Conservation (phyloP, 2,888 invertebrate species). For the Sarcophaga rosellei region DNA sequence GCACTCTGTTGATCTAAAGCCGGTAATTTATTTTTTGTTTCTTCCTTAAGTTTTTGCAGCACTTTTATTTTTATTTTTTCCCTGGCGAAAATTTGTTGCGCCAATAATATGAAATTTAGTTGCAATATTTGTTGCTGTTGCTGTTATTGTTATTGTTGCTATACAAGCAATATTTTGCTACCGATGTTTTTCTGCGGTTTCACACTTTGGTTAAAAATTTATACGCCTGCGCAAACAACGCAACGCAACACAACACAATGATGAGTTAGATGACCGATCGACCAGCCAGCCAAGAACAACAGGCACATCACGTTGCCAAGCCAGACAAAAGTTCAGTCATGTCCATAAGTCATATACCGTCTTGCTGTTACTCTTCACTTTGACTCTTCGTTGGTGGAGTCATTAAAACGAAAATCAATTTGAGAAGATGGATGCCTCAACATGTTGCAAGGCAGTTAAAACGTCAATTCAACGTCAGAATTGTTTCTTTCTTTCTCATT, state of each 20-base stretch:
- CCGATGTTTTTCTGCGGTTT: conserved; percentile 81
- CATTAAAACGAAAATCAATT: conserved; percentile 62
- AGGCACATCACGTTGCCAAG: background rate
- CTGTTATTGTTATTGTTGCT: conserved; percentile 26
- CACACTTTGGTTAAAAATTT: conserved; percentile 80
- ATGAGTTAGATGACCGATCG: background rate
- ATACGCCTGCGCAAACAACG: conserved; percentile 67
- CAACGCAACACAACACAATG: conserved; percentile 35
- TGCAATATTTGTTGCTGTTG: conserved; percentile 33
- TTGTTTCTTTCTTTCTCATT: conserved; percentile 22
- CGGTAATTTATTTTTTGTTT: conserved; percentile 58
- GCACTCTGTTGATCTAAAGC: conserved; percentile 46
- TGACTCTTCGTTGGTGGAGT: background rate
- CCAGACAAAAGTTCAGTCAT: conserved; percentile 51
- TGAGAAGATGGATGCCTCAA: conserved; percentile 61
- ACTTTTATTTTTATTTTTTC: background rate
- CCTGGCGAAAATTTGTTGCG: conserved; percentile 55
- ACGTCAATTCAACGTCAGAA: conserved; percentile 41
- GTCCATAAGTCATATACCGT: conserved; percentile 57
- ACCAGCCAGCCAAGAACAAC: too few relatives aligned
- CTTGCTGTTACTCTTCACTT: background rate
- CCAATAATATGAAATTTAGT: conserved; percentile 63
- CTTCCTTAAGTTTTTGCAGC: conserved; percentile 24
- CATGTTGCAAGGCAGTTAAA: conserved; percentile 53
- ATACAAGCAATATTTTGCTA: conserved; percentile 72